Conservation (phyloP, 2,797 vertebrate species). For the Premnoplex brunnescens region DNA sequence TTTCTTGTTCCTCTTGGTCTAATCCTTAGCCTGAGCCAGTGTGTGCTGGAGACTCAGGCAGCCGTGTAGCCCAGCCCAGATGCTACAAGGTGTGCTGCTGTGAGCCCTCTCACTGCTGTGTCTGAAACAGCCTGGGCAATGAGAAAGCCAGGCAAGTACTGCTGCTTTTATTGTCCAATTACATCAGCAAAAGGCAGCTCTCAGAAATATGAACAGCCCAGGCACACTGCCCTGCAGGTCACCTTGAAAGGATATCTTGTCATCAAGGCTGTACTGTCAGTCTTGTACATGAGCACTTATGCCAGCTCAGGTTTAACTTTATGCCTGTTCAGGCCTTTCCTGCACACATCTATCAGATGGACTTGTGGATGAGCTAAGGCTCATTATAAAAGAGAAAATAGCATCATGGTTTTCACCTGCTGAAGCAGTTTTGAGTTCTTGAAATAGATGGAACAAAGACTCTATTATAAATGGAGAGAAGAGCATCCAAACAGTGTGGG, state of each 20-base stretch:
- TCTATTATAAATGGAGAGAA: background rate
- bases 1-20: background rate
- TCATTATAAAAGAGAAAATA: background rate
- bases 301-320: background rate
- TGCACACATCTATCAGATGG: background rate
- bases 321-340: conserved; percentile 26
- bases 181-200: background rate
- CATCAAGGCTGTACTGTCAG: background rate
- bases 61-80: background rate
- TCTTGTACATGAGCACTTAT: background rate
- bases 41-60: background rate
- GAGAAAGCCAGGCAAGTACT: conserved; percentile 3
- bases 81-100: background rate
- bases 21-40: background rate
- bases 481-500: background rate
- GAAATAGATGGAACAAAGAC: conserved; percentile 27
- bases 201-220: conserved; percentile 3
- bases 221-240: conserved; percentile 7
- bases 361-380: background rate
- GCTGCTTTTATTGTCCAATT: background rate
- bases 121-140: background rate
- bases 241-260: conserved; percentile 42
- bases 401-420: background rate
- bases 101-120: background rate
- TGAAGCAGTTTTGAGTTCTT: background rate